phyloP scores from a whole-genome alignment of 1,140 invertebrate species.

The Caerostris extrusa region DNA sequence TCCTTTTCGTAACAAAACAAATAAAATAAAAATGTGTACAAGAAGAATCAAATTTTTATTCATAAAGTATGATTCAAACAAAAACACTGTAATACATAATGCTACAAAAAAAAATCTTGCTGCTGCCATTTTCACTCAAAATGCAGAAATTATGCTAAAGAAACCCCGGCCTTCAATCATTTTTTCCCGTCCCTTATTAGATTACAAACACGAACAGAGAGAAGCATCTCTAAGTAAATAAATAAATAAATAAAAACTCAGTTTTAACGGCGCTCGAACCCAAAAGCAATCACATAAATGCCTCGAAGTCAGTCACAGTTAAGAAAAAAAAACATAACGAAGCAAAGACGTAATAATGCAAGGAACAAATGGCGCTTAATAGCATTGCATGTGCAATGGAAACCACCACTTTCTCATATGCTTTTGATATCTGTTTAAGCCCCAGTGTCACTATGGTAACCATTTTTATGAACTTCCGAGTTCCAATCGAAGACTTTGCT shows the following conservation, averaged over 20 bases:
- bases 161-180: not conserved
- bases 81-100: too few relatives aligned
- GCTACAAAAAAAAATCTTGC: not conserved
- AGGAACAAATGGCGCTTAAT: constrained; percentile 40
- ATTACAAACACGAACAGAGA: not conserved
- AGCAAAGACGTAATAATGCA: constrained; percentile 34
- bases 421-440: constrained; percentile 25
- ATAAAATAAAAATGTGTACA: too few relatives aligned
- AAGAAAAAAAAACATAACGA: constrained; percentile 7
- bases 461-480: constrained; percentile 30
- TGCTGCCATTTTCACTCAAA: not conserved
- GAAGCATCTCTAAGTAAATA: not conserved
- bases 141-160: constrained; percentile 11
- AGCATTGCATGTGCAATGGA: not conserved
- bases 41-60: too few relatives aligned
- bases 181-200: not conserved
- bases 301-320: not conserved
- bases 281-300: constrained; percentile 47
- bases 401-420: constrained; percentile 22
- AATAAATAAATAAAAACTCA: too few relatives aligned
- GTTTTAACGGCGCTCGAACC: not conserved
- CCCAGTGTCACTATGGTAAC: constrained; percentile 40
- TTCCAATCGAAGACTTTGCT: not conserved
- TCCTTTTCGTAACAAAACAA: too few relatives aligned
- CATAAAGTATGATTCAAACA: too few relatives aligned